Percentiles rank a stretch among this genome's conserved stretches.
These are phyloP conservation scores for Prionailurus bengalensis DNA, from an alignment of 2,113 vertebrate species.

Conservation along the genomic window DNA sequence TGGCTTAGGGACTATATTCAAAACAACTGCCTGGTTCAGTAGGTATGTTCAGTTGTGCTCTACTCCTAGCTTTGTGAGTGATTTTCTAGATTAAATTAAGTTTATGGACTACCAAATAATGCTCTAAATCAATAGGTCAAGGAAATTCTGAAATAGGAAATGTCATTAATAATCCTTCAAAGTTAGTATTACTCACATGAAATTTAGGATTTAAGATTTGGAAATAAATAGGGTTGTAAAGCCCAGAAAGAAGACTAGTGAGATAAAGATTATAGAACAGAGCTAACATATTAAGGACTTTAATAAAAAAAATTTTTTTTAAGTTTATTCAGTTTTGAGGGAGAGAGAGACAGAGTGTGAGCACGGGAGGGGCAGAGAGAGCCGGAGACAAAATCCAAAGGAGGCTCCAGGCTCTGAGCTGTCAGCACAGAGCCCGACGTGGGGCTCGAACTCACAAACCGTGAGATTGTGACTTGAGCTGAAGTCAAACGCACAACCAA, in stretches of 20 bases:
- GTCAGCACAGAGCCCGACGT: too few relatives aligned
- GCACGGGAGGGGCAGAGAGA: too few relatives aligned
- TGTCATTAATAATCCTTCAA: not conserved
- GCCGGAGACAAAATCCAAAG: too few relatives aligned
- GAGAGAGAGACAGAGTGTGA: too few relatives aligned
- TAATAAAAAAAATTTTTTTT: too few relatives aligned
- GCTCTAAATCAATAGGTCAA: not conserved
- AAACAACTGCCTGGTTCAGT: not conserved
- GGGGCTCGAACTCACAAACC: too few relatives aligned
- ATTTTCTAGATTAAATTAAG: constrained; percentile 21
- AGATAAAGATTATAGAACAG: not conserved
- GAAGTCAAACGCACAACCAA: too few relatives aligned
- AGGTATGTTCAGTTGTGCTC: not conserved
- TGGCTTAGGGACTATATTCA: not conserved
- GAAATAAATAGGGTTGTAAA: not conserved
- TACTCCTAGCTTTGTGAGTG: not conserved
- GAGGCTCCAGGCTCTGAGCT: too few relatives aligned
- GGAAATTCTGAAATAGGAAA: constrained; percentile 1
- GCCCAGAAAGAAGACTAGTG: not conserved
- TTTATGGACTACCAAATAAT: not conserved
- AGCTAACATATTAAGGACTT: not conserved
- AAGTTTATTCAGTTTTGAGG: too few relatives aligned
- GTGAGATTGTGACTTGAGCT: too few relatives aligned
- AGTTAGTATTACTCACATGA: not conserved
- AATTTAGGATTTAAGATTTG: not conserved